Evolutionary conservation across 1,140 invertebrate species (phyloP).

Genomic region (Neodiprion virginianus): DNA sequence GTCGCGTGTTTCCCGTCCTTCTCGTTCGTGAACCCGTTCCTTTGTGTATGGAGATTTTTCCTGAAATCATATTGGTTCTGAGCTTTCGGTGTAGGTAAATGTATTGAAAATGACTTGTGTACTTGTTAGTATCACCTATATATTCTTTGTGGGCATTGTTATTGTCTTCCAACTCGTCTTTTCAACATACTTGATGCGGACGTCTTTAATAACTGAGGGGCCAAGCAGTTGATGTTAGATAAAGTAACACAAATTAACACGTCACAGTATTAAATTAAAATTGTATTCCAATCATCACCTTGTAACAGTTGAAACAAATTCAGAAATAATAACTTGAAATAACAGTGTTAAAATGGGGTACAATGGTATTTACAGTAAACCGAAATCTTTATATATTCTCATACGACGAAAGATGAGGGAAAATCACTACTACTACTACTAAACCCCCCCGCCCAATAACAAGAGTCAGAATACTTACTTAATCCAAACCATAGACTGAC

Average conservation of each 20-base stretch:
- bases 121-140: conserved; percentile 43
- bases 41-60: conserved; percentile 74
- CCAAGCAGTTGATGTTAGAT: conserved; percentile 40
- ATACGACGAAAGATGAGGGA: no score
- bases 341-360: no score
- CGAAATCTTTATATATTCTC: no score
- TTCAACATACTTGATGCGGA: conserved; percentile 49
- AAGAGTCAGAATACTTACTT: not conserved
- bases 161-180: conserved; percentile 51
- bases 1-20: conserved; percentile 71
- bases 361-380: no score
- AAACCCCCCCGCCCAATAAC: no score
- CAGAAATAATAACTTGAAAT: no score
- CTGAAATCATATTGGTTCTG: conserved; percentile 60
- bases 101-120: conserved; percentile 23
- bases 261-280: not conserved
- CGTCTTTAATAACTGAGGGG: conserved; percentile 48
- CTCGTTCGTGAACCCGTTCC: conserved; percentile 71
- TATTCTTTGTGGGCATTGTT: conserved; percentile 41
- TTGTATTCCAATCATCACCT: no score
- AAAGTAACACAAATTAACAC: not conserved
- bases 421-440: no score
- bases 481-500: conserved; percentile 43
- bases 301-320: not conserved
- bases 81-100: conserved; percentile 17